Evolutionary conservation across 2,888 invertebrate species (phyloP).

Genomic region (Thysanoteuthis rhombus): DNA sequence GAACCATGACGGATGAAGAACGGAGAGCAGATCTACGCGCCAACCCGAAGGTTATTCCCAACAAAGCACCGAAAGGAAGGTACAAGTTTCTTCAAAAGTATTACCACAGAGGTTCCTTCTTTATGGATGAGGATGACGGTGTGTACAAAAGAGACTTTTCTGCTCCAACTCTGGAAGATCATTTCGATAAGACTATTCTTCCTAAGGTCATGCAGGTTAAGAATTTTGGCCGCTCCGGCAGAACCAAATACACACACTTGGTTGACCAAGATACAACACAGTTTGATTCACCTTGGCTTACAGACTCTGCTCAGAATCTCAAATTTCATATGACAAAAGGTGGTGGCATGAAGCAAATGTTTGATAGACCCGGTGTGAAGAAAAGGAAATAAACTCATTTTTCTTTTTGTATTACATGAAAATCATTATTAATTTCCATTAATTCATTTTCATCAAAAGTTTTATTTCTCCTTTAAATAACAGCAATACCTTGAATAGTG

Average conservation of each 20-base stretch:
- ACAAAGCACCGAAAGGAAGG: slow-evolving; percentile 82
- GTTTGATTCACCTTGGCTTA: slow-evolving; percentile 96
- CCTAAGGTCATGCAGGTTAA: slow-evolving; percentile 99
- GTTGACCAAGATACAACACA: slow-evolving; percentile 99
- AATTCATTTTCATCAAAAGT: too few species aligned
- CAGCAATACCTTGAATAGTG: too few species aligned
- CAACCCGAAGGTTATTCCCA: slow-evolving; percentile 92
- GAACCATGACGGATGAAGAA: slow-evolving; percentile 96
- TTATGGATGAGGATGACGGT: slow-evolving; percentile 89
- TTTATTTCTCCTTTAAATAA: too few species aligned
- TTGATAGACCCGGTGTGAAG: slow-evolving; percentile 79
- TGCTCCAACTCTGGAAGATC: slow-evolving; percentile 96
- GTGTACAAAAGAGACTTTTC: slow-evolving; percentile 93
- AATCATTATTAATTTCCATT: too few species aligned
- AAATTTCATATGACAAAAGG: slow-evolving; percentile 88
- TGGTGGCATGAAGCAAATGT: slow-evolving; percentile 91
- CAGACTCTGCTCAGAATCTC: slow-evolving; percentile 86
- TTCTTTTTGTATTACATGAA: background rate
- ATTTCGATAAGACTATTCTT: slow-evolving; percentile 97
- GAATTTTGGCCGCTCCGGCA: slow-evolving; percentile 97
- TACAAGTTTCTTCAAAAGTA: slow-evolving; percentile 99
- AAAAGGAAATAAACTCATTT: slow-evolving; percentile 44
- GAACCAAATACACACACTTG: slow-evolving; percentile 98
- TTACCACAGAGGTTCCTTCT: slow-evolving; percentile 99
- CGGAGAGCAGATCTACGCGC: slow-evolving; percentile 85